Evolutionary conservation across 1,140 invertebrate genomes (phyloP).

Genomic region (Eumeta japonica): DNA sequence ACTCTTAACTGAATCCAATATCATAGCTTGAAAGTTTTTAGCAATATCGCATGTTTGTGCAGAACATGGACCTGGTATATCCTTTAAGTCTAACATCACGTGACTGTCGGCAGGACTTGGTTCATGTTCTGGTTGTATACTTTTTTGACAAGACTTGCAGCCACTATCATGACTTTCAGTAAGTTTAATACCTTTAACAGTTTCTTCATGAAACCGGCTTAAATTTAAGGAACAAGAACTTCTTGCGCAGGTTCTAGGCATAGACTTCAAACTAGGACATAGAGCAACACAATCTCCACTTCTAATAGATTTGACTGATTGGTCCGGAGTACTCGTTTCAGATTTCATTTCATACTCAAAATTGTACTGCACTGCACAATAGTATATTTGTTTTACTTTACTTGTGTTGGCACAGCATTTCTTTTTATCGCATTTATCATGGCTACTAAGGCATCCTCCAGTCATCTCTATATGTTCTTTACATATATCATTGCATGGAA

Average conservation of each 20-base stretch:
- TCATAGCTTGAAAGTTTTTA: constrained; percentile 40
- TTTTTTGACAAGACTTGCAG: no score
- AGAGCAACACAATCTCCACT: constrained; percentile 27
- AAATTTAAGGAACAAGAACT: constrained; percentile 28
- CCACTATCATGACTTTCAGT: no score
- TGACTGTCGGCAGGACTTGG: constrained; percentile 42
- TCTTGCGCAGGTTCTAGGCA: constrained; percentile 39
- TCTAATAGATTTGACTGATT: constrained; percentile 16
- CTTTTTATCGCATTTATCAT: no score
- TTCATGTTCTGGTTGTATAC: constrained; percentile 14
- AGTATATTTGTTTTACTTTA: no score
- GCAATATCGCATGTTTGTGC: constrained; percentile 37
- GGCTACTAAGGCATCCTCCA: no score
- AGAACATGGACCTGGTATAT: constrained; percentile 39
- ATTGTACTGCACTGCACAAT: no score
- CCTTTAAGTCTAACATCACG: constrained; percentile 28
- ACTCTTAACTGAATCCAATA: constrained; percentile 26
- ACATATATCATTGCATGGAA: neutral
- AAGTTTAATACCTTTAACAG: no score
- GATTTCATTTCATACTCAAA: no score
- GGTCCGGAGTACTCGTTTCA: no score
- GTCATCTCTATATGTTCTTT: neutral
- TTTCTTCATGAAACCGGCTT: no score
- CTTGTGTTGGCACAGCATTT: no score
- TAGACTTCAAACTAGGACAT: no score